These are phyloP conservation scores for Chrysina gloriosa DNA, from an alignment of 2,888 invertebrate genomes.

Conservation along the genomic window DNA sequence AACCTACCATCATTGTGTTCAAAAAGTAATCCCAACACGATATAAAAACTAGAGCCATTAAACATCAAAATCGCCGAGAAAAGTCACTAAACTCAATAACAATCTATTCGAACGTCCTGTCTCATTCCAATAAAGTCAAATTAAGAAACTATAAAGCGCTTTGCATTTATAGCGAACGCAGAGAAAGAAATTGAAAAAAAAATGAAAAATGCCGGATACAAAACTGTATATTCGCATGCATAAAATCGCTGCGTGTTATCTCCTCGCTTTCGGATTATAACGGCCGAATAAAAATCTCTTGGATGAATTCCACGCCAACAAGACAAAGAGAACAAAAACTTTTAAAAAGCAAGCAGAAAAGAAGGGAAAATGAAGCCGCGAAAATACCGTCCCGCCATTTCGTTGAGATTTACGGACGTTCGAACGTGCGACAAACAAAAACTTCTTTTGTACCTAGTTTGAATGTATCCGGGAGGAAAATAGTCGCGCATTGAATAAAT, in stretches of 20 bases:
- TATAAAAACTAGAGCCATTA: too few species aligned
- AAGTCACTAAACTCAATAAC: too few species aligned
- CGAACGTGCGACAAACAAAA: conserved; percentile 7
- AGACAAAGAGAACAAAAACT: background rate
- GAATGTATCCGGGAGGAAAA: background rate
- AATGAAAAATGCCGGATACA: background rate
- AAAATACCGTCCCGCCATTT: background rate
- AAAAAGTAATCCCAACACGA: too few species aligned
- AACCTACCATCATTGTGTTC: too few species aligned
- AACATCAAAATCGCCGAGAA: too few species aligned
- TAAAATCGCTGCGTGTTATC: conserved; percentile 13
- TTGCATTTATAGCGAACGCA: background rate
- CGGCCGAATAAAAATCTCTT: conserved; percentile 12
- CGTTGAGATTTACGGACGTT: conserved; percentile 12
- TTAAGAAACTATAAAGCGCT: background rate
- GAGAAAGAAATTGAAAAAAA: background rate
- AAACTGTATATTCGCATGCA: conserved; percentile 2
- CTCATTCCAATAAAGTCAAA: background rate
- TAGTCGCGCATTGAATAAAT: too few species aligned
- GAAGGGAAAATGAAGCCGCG: conserved; percentile 6
- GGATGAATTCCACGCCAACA: conserved; percentile 6
- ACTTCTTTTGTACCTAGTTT: background rate
- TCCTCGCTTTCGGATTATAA: conserved; percentile 20
- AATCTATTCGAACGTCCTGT: background rate
- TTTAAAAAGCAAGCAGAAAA: background rate